phyloP scores from a whole-genome alignment of 2,113 vertebrate genomes.

The Anas platyrhynchos region DNA sequence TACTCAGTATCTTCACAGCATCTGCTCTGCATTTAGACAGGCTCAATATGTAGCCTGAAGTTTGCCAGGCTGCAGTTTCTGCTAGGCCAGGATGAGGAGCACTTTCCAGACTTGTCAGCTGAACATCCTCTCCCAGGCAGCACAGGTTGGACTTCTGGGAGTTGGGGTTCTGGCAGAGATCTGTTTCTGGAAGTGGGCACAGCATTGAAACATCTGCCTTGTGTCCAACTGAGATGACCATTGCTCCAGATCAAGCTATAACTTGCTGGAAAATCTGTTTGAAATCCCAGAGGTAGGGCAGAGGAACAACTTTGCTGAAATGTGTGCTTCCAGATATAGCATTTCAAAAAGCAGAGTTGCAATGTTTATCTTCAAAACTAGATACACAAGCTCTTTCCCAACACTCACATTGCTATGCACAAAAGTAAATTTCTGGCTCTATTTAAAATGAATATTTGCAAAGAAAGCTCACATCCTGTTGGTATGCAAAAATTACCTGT shows the following conservation, averaged over 20 bases:
- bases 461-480: not conserved
- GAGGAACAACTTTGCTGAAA: not conserved
- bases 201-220: not conserved
- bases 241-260: not conserved
- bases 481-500: not conserved
- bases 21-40: not conserved
- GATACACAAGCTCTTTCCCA: not conserved
- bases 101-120: not conserved
- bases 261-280: not conserved
- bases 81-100: not conserved
- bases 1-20: not conserved
- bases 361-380: not conserved
- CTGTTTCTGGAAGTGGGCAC: not conserved
- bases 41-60: not conserved
- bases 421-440: not conserved
- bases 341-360: not conserved
- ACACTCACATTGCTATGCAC: not conserved
- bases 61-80: not conserved
- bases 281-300: not conserved
- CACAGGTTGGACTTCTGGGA: rapidly evolving
- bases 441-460: not conserved
- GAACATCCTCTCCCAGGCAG: not conserved
- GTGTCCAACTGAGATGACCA: not conserved
- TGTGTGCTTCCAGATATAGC: not conserved
- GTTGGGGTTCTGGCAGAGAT: not conserved